Evolutionary conservation across 2,797 vertebrate genomes (phyloP), one percentile per base, ranked within the genome.

Genomic region (Oreochromis grahami): DNA sequence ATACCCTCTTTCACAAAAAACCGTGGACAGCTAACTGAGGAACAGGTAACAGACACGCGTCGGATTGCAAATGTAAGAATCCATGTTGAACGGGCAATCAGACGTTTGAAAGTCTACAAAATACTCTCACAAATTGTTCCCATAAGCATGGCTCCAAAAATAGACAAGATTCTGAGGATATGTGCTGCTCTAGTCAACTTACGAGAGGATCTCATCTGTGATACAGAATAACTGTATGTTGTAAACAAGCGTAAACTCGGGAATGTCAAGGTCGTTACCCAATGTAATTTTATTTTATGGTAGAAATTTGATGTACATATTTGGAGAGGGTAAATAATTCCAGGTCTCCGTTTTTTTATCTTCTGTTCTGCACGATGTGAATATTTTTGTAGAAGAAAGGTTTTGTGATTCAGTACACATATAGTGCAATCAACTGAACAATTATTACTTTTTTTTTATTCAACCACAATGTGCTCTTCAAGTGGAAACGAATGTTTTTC

Each of bases 241-340:
- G 32, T 36, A 60, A 60, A 60, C 3, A 0, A 60, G 56, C 2
- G 2, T n/a, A 0, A 36, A 60, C 58, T 60, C 58, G 12, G 58
- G 58, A 0, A 60, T 0, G 5, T 60, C 58, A 1, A 36, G 58
- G 12, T 60, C 2, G 0, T 60, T 0, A 60, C 32, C 58, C 58
- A 60, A 7, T n/a, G 58, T 36, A n/a, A 60, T 60, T 12, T 60
- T 36, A 60, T 36, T 60, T 36, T 36, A 36, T n/a, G 32, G 58
- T 60, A 60, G 17, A 60, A 3, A 36, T 60, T 60, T 34, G 29
- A 34, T 34, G 29, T 60, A 7, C 56, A 0, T 34, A 60, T 60
- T 34, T 60, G 56, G 29, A 60, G 56, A 0, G 15, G 34, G 56
- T 19, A 58, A 34, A 58, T 60, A 5, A 34, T 34, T 34, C 56